Evolutionary conservation across 2,797 vertebrate genomes (phyloP), one percentile per base, ranked within the genome.

Genomic region (Phoeniculus purpureus): DNA sequence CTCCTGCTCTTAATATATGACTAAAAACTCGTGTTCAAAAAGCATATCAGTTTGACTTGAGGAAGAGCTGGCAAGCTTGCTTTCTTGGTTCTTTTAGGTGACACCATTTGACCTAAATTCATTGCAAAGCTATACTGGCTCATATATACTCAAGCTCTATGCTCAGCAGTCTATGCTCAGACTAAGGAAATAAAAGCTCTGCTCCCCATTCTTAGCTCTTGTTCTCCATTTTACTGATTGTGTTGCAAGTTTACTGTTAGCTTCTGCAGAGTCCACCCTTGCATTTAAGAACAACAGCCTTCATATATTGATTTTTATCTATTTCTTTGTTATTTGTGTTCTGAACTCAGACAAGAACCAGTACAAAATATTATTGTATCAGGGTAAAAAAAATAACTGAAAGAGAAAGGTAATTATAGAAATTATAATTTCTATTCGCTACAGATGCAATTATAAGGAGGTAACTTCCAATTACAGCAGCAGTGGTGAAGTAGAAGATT

Each of bases 401-500:
- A 93, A 94, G 59, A 83, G 94, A 97, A 96, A 94, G 21, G 23
- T 89, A 96, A 94, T 75, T 83, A 93, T 96, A 98, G 96, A 87
- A 97, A 95, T 96, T 97, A 95, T 95, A 97, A 97, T 97, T 96
- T 94, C 74, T 94, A 84, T 92, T 95, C 87, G 95, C 83, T 94
- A 94, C 95, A 96, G 91, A 96, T 95, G 77, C 92, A 97, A 96
- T 97, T 97, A 97, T 93, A 96, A 71, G 61, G 40, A 96, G 96
- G 95, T 97, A 97, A 94, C 81, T 96, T 97, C 90, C 93, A 96
- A 96, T 96, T 97, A 96, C 61, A 94, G 71, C 93, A 95, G 89
- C 71, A 94, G 83, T 85, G 11, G 73, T 94, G 79, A 96, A 92
- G 89, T 25, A 60, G 52, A 91, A 93, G 73, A 96, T 96, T 97